Evolutionary conservation across 1,140 invertebrate species (phyloP).

Genomic region (Drosophila melanogaster): Release_6_plus_ISO1_MT NT_037436.4:1829001-1829500

Average conservation of each 20-base stretch:
- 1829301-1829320: conserved; percentile 59
- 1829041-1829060: conserved; percentile 37
- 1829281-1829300: conserved; percentile 77
- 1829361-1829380: conserved; percentile 26
- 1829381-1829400: conserved; percentile 58
- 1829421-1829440: conserved; percentile 63
- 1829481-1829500: conserved; percentile 46
- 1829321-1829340: conserved; percentile 71
- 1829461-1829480: background rate
- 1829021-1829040: conserved; percentile 23
- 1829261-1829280: conserved; percentile 60
- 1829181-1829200: conserved; percentile 63
- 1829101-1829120: conserved; percentile 35
- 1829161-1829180: conserved; percentile 30
- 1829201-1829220: conserved; percentile 7
- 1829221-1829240: conserved; percentile 65
- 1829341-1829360: conserved; percentile 79
- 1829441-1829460: conserved; percentile 40
- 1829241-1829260: conserved; percentile 42
- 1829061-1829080: conserved; percentile 8
- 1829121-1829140: conserved; percentile 18
- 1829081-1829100: conserved; percentile 50
- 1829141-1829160: conserved; percentile 5
- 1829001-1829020: conserved; percentile 43
- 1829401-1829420: conserved; percentile 66